phyloP scores from a whole-genome alignment of 1,140 invertebrate genomes.

The Hesperophylax magnus region DNA sequence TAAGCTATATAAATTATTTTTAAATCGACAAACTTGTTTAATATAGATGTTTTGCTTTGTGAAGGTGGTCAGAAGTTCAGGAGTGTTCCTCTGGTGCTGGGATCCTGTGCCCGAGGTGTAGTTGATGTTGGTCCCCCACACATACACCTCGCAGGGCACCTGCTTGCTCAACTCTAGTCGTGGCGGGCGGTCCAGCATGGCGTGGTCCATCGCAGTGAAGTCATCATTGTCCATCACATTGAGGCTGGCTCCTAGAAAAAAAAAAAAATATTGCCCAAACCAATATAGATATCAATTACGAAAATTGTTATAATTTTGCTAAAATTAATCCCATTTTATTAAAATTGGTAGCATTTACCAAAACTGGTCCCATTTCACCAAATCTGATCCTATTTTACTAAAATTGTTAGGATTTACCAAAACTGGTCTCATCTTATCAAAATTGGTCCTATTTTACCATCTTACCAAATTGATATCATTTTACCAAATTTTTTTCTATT shows the following conservation, averaged over 20 bases:
- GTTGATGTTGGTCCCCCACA: slow-evolving; percentile 84
- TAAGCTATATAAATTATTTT: too few relatives aligned
- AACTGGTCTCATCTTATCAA: too few relatives aligned
- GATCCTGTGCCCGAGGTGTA: slow-evolving; percentile 77
- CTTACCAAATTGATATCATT: too few relatives aligned
- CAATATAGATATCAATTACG: too few relatives aligned
- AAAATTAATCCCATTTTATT: too few relatives aligned
- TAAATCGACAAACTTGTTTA: slow-evolving; percentile 65
- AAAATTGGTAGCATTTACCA: too few relatives aligned
- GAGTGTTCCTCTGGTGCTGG: slow-evolving; percentile 63
- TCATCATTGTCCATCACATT: slow-evolving; percentile 68
- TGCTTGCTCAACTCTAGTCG: slow-evolving; percentile 35
- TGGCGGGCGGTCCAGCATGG: slow-evolving; percentile 64
- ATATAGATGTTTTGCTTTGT: slow-evolving; percentile 63
- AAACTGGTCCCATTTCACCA: too few relatives aligned
- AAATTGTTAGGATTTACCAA: too few relatives aligned
- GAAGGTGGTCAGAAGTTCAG: slow-evolving; percentile 65
- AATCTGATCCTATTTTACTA: too few relatives aligned
- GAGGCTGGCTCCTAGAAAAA: slow-evolving; percentile 63
- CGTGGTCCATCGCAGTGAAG: slow-evolving; percentile 66
- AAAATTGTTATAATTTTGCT: too few relatives aligned
- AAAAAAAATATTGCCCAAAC: slow-evolving; percentile 31
- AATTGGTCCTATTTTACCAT: too few relatives aligned
- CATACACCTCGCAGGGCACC: slow-evolving; percentile 72
- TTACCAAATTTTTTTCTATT: too few relatives aligned